Percentiles rank a stretch among this genome's conserved stretches.
These are phyloP conservation scores for Lycopodina hypogea DNA, from an alignment of 37 sponge, comb jelly and placozoan genomes.

Conservation along the genomic window DNA sequence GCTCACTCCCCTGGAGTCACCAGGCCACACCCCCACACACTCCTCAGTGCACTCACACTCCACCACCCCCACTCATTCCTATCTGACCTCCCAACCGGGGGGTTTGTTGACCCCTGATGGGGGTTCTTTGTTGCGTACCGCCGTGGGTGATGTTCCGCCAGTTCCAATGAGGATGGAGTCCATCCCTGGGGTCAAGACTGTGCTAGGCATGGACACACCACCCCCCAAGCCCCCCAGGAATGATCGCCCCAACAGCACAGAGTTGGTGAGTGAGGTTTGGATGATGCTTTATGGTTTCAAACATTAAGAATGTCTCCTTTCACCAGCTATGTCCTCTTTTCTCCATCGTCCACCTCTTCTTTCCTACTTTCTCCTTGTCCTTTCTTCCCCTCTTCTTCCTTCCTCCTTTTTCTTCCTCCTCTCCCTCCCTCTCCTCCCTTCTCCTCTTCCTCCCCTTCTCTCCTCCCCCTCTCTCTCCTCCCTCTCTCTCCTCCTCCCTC, in stretches of 20 bases:
- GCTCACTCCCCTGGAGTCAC: neutral
- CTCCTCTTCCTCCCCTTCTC: neutral
- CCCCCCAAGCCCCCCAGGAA: constrained; percentile 58
- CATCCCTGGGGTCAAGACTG: constrained; percentile 34
- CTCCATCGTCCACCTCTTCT: too few relatives aligned
- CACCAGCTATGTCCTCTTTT: too few relatives aligned
- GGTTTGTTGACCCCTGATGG: neutral
- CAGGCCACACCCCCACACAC: neutral
- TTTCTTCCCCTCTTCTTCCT: neutral
- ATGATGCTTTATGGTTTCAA: too few relatives aligned
- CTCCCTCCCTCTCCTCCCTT: neutral
- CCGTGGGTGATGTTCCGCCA: constrained; percentile 19
- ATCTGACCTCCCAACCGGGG: neutral
- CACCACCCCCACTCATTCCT: neutral
- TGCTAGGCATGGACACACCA: constrained; percentile 19
- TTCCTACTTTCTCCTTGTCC: neutral
- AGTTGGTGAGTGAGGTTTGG: neutral
- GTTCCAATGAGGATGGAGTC: constrained; percentile 63
- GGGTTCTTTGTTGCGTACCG: neutral
- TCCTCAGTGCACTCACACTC: neutral
- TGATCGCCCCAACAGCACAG: constrained; percentile 14
- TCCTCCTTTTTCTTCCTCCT: neutral
- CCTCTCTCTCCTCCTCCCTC: neutral
- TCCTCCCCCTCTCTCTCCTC: neutral
- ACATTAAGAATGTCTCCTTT: neutral